These are phyloP conservation scores for Pelodiscus sinensis DNA, from an alignment of 2,113 vertebrate species.

Conservation along the genomic window DNA sequence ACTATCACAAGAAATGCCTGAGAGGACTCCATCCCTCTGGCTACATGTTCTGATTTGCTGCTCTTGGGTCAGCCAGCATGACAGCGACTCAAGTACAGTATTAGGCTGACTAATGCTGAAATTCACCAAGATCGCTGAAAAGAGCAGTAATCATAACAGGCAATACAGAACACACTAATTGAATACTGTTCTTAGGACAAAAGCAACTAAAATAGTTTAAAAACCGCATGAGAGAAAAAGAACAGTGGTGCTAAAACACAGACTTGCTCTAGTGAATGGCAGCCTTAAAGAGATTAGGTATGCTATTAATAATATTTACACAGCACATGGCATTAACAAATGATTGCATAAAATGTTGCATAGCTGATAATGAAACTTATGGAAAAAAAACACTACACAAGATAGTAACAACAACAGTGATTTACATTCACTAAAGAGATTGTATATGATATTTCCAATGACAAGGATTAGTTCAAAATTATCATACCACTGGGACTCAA, in stretches of 20 bases:
- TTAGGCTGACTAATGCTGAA: constrained; percentile 30
- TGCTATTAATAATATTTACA: neutral
- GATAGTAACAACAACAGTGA: fast-evolving
- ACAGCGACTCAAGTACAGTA: constrained; percentile 1
- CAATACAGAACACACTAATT: constrained; percentile 16
- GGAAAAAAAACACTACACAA: neutral
- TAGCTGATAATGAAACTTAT: constrained; percentile 32
- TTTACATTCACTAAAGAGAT: neutral
- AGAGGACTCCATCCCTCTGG: neutral
- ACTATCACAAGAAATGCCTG: constrained; percentile 1
- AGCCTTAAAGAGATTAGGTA: neutral
- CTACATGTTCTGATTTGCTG: neutral
- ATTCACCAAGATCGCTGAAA: neutral
- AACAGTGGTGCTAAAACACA: neutral
- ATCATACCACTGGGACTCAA: neutral
- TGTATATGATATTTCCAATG: fast-evolving
- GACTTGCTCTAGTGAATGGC: neutral
- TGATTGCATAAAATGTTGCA: neutral
- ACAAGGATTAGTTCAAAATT: fast-evolving
- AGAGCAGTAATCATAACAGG: constrained; percentile 34
- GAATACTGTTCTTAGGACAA: neutral
- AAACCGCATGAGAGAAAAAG: fast-evolving
- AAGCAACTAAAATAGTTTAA: neutral
- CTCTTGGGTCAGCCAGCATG: constrained; percentile 16
- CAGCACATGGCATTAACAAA: constrained; percentile 5